Conservation (phyloP, 2,113 vertebrate genomes). For the Lonchura striata region DNA sequence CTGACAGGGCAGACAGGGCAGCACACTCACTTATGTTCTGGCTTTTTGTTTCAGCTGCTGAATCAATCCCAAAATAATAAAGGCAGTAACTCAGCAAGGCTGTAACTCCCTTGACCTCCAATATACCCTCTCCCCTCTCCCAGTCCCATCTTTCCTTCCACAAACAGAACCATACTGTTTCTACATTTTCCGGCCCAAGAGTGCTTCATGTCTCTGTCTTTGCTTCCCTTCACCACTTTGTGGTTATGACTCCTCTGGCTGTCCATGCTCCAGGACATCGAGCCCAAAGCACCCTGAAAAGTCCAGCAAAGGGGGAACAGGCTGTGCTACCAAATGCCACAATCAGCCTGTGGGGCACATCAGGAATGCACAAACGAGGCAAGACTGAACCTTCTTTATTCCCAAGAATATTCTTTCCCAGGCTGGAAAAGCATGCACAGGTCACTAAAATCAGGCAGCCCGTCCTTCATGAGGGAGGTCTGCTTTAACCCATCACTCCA, state of each 20-base stretch:
- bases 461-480: background rate
- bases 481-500: background rate
- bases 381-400: constrained; percentile 25
- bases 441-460: background rate
- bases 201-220: background rate
- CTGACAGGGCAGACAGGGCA: background rate
- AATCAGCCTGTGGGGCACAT: background rate
- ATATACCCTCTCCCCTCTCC: background rate
- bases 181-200: background rate
- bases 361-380: constrained; percentile 35
- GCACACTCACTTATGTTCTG: background rate
- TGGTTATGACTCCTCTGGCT: background rate
- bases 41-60: constrained; percentile 22
- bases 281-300: background rate
- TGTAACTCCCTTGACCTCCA: background rate
- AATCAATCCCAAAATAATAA: background rate
- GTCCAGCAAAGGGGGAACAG: background rate
- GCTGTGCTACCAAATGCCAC: background rate
- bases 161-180: background rate
- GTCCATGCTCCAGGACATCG: fast-evolving
- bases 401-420: no score
- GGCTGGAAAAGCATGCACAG: background rate
- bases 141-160: background rate
- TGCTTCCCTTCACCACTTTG: background rate
- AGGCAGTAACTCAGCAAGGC: background rate